A percentile compares a stretch with the other conserved stretches of the same genome.
Conservation (phyloP, 2,797 vertebrate genomes). For the Harpagifer antarcticus region DNA sequence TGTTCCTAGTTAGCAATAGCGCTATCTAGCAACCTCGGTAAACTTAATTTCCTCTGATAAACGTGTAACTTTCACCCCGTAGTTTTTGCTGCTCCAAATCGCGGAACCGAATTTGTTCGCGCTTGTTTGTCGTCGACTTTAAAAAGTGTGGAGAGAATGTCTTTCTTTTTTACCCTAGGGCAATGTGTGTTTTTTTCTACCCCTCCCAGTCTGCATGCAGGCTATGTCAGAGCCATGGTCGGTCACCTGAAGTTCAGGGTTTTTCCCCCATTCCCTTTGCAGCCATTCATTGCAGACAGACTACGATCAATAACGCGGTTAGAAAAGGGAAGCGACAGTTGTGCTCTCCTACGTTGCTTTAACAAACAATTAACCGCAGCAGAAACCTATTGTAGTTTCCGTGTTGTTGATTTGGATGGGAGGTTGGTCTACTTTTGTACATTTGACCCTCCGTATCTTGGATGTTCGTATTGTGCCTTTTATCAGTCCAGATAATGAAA, state of each 20-base stretch:
- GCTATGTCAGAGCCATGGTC: slow-evolving; percentile 91
- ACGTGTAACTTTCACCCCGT: slow-evolving; percentile 89
- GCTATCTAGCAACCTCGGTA: slow-evolving; percentile 76
- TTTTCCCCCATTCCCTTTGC: slow-evolving; percentile 81
- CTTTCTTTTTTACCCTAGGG: slow-evolving; percentile 41
- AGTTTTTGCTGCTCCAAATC: slow-evolving; percentile 55
- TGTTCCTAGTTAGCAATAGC: slow-evolving; percentile 78
- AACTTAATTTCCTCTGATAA: slow-evolving; percentile 82
- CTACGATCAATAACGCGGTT: slow-evolving; percentile 87
- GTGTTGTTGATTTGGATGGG: slow-evolving; percentile 37
- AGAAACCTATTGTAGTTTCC: not conserved
- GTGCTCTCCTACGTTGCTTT: slow-evolving; percentile 22
- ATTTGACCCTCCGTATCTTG: slow-evolving; percentile 80
- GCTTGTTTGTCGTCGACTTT: slow-evolving; percentile 76
- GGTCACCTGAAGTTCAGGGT: slow-evolving; percentile 98
- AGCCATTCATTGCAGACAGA: slow-evolving; percentile 91
- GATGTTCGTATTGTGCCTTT: slow-evolving; percentile 83
- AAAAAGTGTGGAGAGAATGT: slow-evolving; percentile 58
- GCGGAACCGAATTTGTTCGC: slow-evolving; percentile 59
- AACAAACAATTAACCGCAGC: slow-evolving; percentile 11
- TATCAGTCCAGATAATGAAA: slow-evolving; percentile 80
- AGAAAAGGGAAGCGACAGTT: slow-evolving; percentile 62
- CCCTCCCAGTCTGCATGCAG: slow-evolving; percentile 84
- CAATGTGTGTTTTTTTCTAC: slow-evolving; percentile 61
- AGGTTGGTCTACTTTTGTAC: slow-evolving; percentile 73